Conservation (phyloP, 2,113 vertebrate species). For the Hydropotes inermis region DNA sequence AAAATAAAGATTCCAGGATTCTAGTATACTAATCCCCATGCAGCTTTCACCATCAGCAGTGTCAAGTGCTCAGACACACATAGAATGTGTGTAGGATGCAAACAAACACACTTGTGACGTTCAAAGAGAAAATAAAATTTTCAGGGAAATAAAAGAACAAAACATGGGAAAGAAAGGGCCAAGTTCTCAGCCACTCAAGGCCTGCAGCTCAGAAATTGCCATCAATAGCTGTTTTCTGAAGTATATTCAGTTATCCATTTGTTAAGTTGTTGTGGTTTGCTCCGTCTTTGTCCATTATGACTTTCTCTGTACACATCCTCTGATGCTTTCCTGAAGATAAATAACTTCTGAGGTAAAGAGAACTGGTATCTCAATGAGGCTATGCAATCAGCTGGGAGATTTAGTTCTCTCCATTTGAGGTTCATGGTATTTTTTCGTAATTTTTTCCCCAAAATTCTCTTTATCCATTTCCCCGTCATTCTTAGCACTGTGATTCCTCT, state of each 20-base stretch:
- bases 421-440: background rate
- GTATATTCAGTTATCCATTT: background rate
- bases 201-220: background rate
- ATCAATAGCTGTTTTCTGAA: background rate
- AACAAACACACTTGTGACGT: background rate
- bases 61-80: background rate
- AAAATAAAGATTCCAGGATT: background rate
- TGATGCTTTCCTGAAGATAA: background rate
- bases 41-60: background rate
- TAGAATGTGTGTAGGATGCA: background rate
- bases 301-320: background rate
- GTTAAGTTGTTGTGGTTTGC: background rate
- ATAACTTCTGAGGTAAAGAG: background rate
- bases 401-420: background rate
- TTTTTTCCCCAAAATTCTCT: background rate
- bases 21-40: accelerated
- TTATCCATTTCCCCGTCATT: background rate
- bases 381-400: background rate
- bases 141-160: background rate
- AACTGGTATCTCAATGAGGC: background rate
- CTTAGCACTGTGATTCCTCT: background rate
- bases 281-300: background rate
- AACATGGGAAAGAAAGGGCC: background rate
- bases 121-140: background rate
- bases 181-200: background rate